Conservation (phyloP, 2,113 vertebrate genomes). For the Pteruthius melanotis region DNA sequence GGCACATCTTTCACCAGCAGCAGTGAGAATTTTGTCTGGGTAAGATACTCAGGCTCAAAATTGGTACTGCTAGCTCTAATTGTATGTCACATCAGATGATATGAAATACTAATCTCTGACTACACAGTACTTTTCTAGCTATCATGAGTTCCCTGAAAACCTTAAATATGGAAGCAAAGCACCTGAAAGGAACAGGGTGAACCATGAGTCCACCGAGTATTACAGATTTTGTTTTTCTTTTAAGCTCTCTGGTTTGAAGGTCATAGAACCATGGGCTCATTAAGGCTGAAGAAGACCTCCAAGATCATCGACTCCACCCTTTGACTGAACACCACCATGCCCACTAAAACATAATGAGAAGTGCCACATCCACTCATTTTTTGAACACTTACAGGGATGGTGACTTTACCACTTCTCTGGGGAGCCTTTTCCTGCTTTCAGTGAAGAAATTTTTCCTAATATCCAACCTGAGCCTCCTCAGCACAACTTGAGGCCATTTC, state of each 20-base stretch:
- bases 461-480: background rate
- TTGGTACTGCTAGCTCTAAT: background rate
- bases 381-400: background rate
- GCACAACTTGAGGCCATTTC: background rate
- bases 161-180: background rate
- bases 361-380: background rate
- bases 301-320: background rate
- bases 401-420: background rate
- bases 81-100: background rate
- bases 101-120: background rate
- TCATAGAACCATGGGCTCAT: background rate
- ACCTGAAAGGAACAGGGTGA: background rate
- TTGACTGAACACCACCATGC: background rate
- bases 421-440: background rate
- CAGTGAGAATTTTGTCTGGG: background rate
- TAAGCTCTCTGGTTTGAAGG: background rate
- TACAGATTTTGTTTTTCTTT: background rate
- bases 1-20: background rate
- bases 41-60: background rate
- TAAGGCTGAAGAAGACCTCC: background rate
- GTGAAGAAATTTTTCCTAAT: background rate
- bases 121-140: background rate
- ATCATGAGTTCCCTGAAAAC: background rate
- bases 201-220: background rate
- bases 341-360: background rate